Conservation (phyloP, 2,113 vertebrate species). For the Phoxinus phoxinus region DNA sequence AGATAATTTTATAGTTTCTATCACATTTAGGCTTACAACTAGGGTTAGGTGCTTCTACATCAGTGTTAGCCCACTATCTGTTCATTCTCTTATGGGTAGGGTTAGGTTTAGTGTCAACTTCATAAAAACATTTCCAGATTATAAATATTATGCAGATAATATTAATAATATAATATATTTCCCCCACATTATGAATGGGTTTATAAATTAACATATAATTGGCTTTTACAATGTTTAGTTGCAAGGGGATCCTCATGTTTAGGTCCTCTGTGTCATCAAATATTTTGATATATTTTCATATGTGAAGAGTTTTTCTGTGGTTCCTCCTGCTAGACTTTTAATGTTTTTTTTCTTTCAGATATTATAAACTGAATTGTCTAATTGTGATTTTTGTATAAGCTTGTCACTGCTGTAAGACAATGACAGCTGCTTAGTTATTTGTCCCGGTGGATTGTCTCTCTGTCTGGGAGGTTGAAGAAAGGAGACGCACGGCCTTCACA, state of each 20-base stretch:
- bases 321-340: not conserved
- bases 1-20: no score
- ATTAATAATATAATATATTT: not conserved
- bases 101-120: no score
- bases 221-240: not conserved
- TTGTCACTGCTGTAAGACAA: conserved; percentile 32
- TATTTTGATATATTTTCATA: not conserved
- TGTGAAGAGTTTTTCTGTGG: not conserved
- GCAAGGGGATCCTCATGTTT: not conserved
- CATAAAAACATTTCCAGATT: not conserved
- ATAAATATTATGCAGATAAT: not conserved
- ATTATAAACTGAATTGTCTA: not conserved
- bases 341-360: not conserved
- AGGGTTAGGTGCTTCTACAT: no score
- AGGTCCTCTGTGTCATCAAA: not conserved
- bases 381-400: not conserved
- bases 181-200: not conserved
- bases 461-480: conserved; percentile 58
- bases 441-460: conserved; percentile 63
- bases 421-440: conserved; percentile 78
- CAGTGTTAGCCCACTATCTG: no score
- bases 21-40: no score
- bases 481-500: conserved; percentile 76
- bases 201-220: not conserved
- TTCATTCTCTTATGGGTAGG: no score